phyloP scores from a whole-genome alignment of 2,113 vertebrate genomes.

The Capricornis sumatraensis region DNA sequence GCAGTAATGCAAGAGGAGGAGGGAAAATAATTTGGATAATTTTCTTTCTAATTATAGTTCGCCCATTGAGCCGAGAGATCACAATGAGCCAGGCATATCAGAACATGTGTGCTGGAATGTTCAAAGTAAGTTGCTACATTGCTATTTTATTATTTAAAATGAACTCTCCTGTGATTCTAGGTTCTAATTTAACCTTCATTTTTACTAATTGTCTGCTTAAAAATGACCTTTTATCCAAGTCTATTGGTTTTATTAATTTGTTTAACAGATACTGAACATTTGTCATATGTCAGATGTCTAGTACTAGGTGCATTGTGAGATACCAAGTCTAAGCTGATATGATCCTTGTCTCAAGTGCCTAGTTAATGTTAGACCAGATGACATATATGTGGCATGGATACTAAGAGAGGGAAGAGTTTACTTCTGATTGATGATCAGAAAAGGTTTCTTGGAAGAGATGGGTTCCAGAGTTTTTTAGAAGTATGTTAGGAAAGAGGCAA shows the following conservation, averaged over 20 bases:
- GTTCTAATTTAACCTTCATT: neutral
- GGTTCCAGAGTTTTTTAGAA: neutral
- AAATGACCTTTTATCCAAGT: neutral
- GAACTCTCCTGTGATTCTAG: neutral
- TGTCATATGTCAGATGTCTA: neutral
- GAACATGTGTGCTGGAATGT: slow-evolving; percentile 99
- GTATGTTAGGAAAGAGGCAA: neutral
- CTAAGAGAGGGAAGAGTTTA: neutral
- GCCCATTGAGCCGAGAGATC: slow-evolving; percentile 96
- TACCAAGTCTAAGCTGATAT: neutral
- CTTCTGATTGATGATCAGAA: neutral
- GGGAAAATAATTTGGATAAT: neutral
- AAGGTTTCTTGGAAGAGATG: neutral
- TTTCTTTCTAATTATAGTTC: slow-evolving; percentile 81
- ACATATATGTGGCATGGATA: neutral
- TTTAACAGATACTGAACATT: neutral
- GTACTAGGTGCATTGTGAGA: neutral
- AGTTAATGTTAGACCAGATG: neutral
- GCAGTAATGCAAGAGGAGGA: neutral
- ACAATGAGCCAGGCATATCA: slow-evolving; percentile 99
- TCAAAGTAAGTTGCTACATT: slow-evolving; percentile 87
- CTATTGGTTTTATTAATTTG: neutral
- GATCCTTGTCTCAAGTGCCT: neutral
- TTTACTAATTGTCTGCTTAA: neutral
- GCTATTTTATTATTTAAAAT: neutral